These are phyloP conservation scores for Cygnus atratus DNA, from an alignment of 2,113 vertebrate genomes.

Conservation along the genomic window DNA sequence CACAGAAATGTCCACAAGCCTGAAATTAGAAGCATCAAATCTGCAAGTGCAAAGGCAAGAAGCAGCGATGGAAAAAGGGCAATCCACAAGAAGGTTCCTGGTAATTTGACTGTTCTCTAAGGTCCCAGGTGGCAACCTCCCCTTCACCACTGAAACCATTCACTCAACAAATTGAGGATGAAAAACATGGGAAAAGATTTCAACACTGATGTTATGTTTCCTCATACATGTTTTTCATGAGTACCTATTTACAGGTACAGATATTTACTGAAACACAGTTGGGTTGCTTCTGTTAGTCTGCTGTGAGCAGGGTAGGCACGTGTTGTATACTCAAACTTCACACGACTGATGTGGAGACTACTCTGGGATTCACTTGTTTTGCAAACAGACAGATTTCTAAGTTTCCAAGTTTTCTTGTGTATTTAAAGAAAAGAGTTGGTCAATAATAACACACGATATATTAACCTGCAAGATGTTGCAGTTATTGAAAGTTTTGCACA, in stretches of 20 bases:
- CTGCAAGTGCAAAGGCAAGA: background rate
- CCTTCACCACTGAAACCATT: background rate
- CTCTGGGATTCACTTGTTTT: background rate
- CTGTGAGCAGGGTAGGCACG: background rate
- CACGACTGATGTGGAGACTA: background rate
- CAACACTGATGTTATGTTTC: background rate
- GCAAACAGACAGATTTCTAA: background rate
- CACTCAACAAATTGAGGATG: background rate
- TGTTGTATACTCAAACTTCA: background rate
- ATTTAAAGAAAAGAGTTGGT: background rate
- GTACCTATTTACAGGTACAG: background rate
- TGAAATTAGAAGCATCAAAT: background rate
- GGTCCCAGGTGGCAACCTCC: background rate
- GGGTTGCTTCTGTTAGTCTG: background rate
- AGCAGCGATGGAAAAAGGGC: background rate
- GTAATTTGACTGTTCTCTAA: background rate
- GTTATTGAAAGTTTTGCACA: background rate
- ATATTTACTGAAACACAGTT: background rate
- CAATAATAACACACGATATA: background rate
- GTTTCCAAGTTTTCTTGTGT: background rate
- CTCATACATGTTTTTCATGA: background rate
- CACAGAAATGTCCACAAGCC: background rate
- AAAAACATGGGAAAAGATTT: background rate
- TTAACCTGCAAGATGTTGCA: background rate
- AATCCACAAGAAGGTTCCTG: background rate